Evolutionary conservation across 2,888 invertebrate genomes (phyloP), one percentile per base, ranked within the genome.

Genomic region (Phoenoteleia sp.): DNA sequence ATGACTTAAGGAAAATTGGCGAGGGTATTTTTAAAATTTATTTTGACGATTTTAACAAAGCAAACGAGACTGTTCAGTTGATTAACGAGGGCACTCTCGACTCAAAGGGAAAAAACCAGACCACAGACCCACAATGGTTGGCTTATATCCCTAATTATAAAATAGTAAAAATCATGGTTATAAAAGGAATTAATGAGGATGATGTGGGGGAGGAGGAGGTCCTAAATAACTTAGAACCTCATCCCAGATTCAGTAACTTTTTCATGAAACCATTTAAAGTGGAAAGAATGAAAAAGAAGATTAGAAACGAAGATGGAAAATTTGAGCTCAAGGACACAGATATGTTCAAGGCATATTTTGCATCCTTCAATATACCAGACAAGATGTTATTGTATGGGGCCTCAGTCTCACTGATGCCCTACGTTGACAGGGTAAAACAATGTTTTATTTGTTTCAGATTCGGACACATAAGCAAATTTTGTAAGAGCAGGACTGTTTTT

Each of bases 101-200:
- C 13, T 13, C 3, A 39, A 39, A 13, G 39, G 39, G 39, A 39
- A 39, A 39, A 39, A n/a, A 13, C 13, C 39, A 39, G 39, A 39
- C 5, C 13, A 13, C 39, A 39, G 3, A 39, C 39, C n/a, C 7
- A 13, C 27, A 13, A 15, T 60, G 60, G 60, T 4, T n/a, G 6
- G 60, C 60, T 23, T 60, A 6, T 42, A 60, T 60, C n/a, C 60
- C 60, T 13, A 60, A 39, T 42, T 42, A 13, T 11, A 42, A 21
- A n/a, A n/a, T 60, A 1, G 13, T 42, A 4, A 60, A 60, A 25
- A 15, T 6, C n/a, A 33, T 42, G 23, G 15, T 42, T 9, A 15
- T 60, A 1, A 23, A 19, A 17, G 60, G 60, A n/a, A 45, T 64
- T 13, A 9, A 15, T 2, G 64, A 64, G 5, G 17, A 25, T 7